phyloP scores from a whole-genome alignment of 2,797 vertebrate genomes.

The Melanotaenia boesemani region DNA sequence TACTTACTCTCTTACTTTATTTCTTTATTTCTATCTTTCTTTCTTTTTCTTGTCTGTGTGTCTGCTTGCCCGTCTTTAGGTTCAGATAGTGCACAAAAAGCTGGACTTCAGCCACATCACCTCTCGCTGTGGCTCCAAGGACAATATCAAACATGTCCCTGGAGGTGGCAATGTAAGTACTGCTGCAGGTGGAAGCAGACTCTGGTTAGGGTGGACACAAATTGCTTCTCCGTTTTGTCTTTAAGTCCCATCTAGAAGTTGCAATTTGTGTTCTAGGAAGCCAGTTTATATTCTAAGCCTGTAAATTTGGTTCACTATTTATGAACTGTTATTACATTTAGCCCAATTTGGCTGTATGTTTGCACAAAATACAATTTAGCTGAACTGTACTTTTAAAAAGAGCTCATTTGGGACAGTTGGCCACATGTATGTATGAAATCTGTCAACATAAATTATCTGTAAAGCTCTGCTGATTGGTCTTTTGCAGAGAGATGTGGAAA shows the following conservation, averaged over 20 bases:
- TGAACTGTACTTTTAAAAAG: background rate
- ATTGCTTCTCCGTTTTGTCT: background rate
- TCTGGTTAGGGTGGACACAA: slow-evolving; percentile 48
- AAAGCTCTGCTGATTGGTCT: background rate
- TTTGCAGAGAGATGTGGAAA: background rate
- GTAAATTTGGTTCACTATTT: background rate
- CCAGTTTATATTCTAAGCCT: background rate
- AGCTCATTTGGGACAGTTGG: background rate
- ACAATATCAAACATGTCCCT: slow-evolving; percentile 99
- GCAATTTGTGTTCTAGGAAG: background rate
- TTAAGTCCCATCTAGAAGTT: background rate
- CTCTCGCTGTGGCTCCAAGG: slow-evolving; percentile 99
- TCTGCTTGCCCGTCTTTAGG: slow-evolving; percentile 86
- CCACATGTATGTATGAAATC: background rate
- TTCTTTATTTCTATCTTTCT: slow-evolving; percentile 17
- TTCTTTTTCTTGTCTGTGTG: slow-evolving; percentile 63
- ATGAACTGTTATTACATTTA: background rate
- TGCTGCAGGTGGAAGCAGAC: slow-evolving; percentile 61
- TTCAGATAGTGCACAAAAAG: slow-evolving; percentile 99
- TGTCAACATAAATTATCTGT: background rate
- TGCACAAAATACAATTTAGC: background rate
- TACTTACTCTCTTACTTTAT: background rate
- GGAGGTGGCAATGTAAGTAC: slow-evolving; percentile 99
- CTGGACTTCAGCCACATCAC: slow-evolving; percentile 99
- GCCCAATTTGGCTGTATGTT: background rate